Base-by-base conservation (phyloP, 2,888 invertebrate genomes). In the Colletes collaris region DNA sequence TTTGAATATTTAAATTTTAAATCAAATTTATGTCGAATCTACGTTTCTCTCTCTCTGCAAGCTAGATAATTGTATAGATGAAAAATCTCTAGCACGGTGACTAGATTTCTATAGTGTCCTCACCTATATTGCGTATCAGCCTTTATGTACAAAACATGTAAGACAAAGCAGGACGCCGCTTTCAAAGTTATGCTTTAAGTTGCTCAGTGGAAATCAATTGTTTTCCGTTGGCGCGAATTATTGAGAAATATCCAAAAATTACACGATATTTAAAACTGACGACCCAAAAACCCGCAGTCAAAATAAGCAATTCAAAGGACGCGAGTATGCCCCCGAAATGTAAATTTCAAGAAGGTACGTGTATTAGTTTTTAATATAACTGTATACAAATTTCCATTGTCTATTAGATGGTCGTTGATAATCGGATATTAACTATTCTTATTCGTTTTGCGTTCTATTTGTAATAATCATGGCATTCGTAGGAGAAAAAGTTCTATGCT, bases 401-500 rank as follows among this genome's bases (percentile, higher is more conserved):
- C 8, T 16, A 19, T 55, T 58, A 55, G 10, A 55, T 65, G 4
- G 8, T n/a, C 46, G 70, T 50, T 59, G 4, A 19, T 74, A 19
- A 58, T n/a, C 37, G 4, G 8, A 53, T 56, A 49, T 64, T 65
- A 67, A 70, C 63, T 52, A 37, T 16, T 56, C 62, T 40, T 52
- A 27, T 55, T 56, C 19, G 7, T 35, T 49, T 40, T 16, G 2
- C 8, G 5, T 3, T 59, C 55, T 27, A 49, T 73, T 52, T 52
- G 5, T n/a, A 59, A 78, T 53, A 60, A 63, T 8, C 76, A 19
- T 52, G 16, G 64, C 44, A 65, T 70, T 70, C 75, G 11, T 79
- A 97, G 97, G 97, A 77, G 97, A 97, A 93, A 97, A 97, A 92
- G 98, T 99, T 8, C 93, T 99, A 44, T 99, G 99, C 93, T 99